Percentiles rank a stretch among this genome's conserved stretches.
Conservation (phyloP, 2,888 invertebrate genomes). For the Agrotis clavis region DNA sequence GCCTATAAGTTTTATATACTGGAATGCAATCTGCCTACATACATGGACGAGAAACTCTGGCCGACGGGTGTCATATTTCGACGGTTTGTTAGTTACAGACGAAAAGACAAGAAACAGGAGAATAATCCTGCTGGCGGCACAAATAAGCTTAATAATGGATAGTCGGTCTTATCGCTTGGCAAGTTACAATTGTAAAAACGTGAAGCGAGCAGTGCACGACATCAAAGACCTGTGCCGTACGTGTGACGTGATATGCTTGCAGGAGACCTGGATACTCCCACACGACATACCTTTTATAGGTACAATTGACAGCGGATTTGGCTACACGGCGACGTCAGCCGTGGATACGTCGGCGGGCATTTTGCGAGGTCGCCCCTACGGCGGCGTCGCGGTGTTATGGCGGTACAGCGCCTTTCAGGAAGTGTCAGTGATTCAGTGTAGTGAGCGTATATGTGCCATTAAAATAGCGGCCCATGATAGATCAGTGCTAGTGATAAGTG, state of each 20-base stretch:
- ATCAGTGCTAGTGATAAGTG: not conserved
- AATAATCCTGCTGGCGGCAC: not conserved
- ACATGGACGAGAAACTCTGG: slow-evolving; percentile 1
- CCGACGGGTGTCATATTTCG: not conserved
- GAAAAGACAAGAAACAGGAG: not conserved
- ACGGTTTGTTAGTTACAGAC: not conserved
- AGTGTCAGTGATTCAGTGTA: slow-evolving; percentile 8
- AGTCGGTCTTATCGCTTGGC: slow-evolving; percentile 1
- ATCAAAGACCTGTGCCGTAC: slow-evolving; percentile 1
- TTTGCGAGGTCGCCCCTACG: not conserved
- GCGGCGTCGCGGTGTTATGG: slow-evolving; percentile 4
- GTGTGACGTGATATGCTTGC: slow-evolving; percentile 1
- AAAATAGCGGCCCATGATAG: not conserved
- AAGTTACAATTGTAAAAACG: slow-evolving; percentile 1
- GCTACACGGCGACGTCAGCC: slow-evolving; percentile 2
- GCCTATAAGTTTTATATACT: no score
- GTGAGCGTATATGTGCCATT: slow-evolving; percentile 11
- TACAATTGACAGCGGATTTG: not conserved
- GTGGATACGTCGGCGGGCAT: slow-evolving; percentile 4
- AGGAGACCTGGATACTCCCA: not conserved
- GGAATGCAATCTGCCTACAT: not conserved
- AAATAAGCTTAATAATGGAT: not conserved
- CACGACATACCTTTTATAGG: not conserved
- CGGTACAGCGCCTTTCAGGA: not conserved
- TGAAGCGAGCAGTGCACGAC: not conserved